Percentiles rank a stretch among this genome's conserved stretches.
These are phyloP conservation scores for Etheostoma spectabile DNA, from an alignment of 2,113 vertebrate species.

Conservation along the genomic window DNA sequence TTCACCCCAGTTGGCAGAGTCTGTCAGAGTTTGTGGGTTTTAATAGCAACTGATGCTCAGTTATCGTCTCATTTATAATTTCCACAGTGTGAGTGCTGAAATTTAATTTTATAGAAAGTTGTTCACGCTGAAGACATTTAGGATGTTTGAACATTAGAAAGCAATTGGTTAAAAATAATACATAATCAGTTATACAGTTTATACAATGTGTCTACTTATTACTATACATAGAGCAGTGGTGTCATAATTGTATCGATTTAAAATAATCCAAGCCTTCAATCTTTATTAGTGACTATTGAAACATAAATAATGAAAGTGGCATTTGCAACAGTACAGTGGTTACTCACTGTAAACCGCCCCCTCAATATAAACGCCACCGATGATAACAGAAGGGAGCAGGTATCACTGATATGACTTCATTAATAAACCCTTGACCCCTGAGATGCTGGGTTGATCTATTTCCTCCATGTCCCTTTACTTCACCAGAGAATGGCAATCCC, in stretches of 20 bases:
- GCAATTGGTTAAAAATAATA: neutral
- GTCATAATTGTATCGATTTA: neutral
- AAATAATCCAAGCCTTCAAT: neutral
- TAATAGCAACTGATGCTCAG: conserved; percentile 43
- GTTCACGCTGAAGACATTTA: neutral
- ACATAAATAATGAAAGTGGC: neutral
- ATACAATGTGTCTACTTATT: neutral
- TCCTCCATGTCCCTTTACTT: conserved; percentile 71
- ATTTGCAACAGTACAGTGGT: neutral
- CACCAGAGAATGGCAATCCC: conserved; percentile 63
- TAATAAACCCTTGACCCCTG: conserved; percentile 77
- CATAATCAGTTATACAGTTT: neutral
- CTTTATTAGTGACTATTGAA: neutral
- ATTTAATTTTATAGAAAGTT: neutral
- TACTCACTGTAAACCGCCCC: conserved; percentile 7
- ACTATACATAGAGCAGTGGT: neutral
- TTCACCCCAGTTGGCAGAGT: conserved; percentile 55
- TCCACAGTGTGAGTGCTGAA: neutral
- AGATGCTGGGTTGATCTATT: conserved; percentile 70
- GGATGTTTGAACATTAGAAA: neutral
- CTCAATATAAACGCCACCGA: conserved; percentile 22
- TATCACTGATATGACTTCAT: conserved; percentile 72
- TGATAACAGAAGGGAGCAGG: conserved; percentile 45
- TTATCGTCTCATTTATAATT: neutral
- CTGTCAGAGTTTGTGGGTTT: conserved; percentile 35